Evolutionary conservation across 2,888 invertebrate genomes (phyloP).

Genomic region (Andrena camellia): DNA sequence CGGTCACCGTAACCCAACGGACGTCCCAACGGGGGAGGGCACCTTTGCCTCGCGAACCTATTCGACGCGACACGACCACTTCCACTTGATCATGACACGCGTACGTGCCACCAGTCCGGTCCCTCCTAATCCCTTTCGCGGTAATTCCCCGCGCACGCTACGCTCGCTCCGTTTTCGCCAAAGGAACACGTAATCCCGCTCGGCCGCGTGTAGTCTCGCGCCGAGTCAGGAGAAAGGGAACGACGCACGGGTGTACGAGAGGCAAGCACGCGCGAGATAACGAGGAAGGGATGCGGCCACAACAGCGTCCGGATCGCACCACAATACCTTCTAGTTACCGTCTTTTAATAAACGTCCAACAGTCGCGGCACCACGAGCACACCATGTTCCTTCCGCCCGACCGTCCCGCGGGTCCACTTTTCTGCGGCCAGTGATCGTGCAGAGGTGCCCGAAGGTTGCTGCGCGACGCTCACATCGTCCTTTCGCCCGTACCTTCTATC

Average conservation of each 20-base stretch:
- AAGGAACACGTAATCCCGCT: constrained; percentile 19
- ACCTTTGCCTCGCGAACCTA: constrained; percentile 43
- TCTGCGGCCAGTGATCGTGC: no score
- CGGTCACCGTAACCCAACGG: constrained; percentile 67
- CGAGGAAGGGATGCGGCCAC: constrained; percentile 32
- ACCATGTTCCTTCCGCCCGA: constrained; percentile 25
- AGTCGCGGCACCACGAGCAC: constrained; percentile 24
- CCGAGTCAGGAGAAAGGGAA: constrained; percentile 46
- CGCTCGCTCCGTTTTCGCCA: constrained; percentile 17
- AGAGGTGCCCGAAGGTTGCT: not conserved
- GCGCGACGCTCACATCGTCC: constrained; percentile 2
- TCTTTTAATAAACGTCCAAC: constrained; percentile 13
- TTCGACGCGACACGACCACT: constrained; percentile 51
- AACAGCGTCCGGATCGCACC: not conserved
- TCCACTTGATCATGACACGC: constrained; percentile 48
- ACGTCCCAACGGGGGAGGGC: constrained; percentile 51
- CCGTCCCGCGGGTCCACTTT: not conserved
- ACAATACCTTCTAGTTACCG: not conserved
- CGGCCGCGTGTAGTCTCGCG: constrained; percentile 34
- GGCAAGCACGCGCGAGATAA: constrained; percentile 35
- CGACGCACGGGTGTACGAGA: constrained; percentile 8
- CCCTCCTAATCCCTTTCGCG: constrained; percentile 12
- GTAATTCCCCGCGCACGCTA: not conserved
- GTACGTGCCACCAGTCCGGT: constrained; percentile 16
- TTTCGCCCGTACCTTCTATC: not conserved